These are phyloP conservation scores for Amazona vittata DNA, from an alignment of 2,113 vertebrate species.

Conservation along the genomic window DNA sequence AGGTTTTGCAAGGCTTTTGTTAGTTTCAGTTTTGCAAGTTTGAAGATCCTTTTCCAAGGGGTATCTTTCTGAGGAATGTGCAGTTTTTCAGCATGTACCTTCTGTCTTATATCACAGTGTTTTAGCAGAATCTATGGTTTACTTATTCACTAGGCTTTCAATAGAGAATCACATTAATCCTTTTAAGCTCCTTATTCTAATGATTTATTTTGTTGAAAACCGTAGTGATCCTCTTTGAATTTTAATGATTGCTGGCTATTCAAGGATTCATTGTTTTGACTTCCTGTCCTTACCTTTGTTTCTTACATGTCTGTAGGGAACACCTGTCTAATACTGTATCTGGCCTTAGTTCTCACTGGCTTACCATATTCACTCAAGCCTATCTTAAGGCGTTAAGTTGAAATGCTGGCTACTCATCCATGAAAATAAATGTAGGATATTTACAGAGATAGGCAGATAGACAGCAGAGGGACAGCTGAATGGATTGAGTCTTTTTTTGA, in stretches of 20 bases:
- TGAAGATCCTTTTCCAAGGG: slow-evolving; percentile 51
- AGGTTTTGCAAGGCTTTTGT: slow-evolving; percentile 10
- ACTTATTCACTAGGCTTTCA: slow-evolving; percentile 85
- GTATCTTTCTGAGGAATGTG: slow-evolving; percentile 58
- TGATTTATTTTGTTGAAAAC: slow-evolving; percentile 93
- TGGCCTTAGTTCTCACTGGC: slow-evolving; percentile 81
- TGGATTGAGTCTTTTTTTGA: slow-evolving; percentile 70
- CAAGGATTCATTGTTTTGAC: slow-evolving; percentile 93
- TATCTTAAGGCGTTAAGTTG: slow-evolving; percentile 79
- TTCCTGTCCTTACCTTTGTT: slow-evolving; percentile 91
- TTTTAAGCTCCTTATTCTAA: slow-evolving; percentile 92
- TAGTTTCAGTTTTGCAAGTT: slow-evolving; percentile 40
- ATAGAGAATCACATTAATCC: slow-evolving; percentile 89
- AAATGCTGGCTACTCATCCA: slow-evolving; percentile 78
- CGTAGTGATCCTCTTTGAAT: slow-evolving; percentile 90
- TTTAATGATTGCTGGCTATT: slow-evolving; percentile 89
- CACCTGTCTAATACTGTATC: slow-evolving; percentile 86
- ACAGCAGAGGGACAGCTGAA: slow-evolving; percentile 69
- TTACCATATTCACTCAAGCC: slow-evolving; percentile 82
- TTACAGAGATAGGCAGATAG: slow-evolving; percentile 76
- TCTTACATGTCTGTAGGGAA: slow-evolving; percentile 87
- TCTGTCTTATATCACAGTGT: slow-evolving; percentile 77
- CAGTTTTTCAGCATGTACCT: slow-evolving; percentile 68
- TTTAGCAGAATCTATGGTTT: slow-evolving; percentile 78
- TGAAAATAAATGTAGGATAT: slow-evolving; percentile 77